phyloP scores from a whole-genome alignment of 2,797 vertebrate species.

The Phataginus tetradactyla region DNA sequence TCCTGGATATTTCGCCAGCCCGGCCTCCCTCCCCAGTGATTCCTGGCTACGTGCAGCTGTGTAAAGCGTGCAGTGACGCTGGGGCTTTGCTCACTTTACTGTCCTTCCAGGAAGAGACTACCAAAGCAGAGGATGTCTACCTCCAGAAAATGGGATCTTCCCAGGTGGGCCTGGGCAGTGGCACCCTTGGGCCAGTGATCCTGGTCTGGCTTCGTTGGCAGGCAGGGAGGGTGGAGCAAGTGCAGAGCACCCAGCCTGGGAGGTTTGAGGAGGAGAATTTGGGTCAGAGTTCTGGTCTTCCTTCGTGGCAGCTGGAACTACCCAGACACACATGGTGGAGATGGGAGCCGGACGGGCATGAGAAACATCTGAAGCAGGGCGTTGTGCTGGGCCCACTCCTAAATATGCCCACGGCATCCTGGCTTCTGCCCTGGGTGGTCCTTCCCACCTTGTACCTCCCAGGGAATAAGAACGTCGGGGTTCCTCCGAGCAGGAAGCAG shows the following conservation, averaged over 20 bases:
- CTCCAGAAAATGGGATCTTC: constrained; percentile 35
- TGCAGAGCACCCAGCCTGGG: not conserved
- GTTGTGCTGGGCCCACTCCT: not conserved
- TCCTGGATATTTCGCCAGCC: not conserved
- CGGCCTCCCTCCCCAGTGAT: no score
- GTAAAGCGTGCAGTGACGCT: not conserved
- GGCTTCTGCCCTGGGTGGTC: not conserved
- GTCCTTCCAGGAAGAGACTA: not conserved
- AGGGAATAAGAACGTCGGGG: not conserved
- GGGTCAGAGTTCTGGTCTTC: not conserved
- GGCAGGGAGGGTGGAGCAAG: not conserved
- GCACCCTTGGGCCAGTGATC: not conserved
- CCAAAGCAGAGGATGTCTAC: not conserved
- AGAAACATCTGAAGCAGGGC: not conserved
- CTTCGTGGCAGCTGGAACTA: no score
- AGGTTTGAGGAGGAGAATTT: not conserved
- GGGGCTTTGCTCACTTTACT: not conserved
- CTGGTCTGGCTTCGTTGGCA: not conserved
- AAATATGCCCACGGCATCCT: accelerated
- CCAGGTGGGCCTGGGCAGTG: not conserved
- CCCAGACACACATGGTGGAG: no score
- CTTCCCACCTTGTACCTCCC: not conserved
- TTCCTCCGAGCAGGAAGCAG: not conserved
- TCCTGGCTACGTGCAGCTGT: not conserved
- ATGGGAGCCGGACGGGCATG: accelerated